phyloP scores from a whole-genome alignment of 2,113 vertebrate species.

The Cariama cristata region DNA sequence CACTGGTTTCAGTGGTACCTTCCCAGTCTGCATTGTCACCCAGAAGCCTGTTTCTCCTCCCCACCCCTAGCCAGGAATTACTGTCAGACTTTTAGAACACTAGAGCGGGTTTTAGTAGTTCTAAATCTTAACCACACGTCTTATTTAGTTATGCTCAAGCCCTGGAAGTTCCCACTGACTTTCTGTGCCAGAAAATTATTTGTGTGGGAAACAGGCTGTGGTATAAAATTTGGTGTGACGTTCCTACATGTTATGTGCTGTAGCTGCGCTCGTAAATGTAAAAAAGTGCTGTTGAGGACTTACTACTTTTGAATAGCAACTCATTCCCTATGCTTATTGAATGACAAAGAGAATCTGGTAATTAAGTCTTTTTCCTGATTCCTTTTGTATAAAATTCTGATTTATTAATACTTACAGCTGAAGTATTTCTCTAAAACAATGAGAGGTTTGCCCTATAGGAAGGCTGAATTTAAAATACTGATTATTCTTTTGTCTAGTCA shows the following conservation, averaged over 20 bases:
- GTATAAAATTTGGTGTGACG: neutral
- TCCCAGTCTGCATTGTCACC: neutral
- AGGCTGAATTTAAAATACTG: neutral
- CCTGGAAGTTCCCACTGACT: neutral
- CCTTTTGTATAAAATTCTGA: neutral
- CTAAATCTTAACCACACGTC: neutral
- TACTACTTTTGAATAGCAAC: neutral
- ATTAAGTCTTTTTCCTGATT: neutral
- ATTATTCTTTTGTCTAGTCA: neutral
- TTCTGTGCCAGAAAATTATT: neutral
- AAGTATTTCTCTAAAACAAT: neutral
- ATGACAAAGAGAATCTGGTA: neutral
- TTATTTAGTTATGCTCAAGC: neutral
- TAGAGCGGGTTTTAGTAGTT: neutral
- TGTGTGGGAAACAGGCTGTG: neutral
- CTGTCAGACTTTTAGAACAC: neutral
- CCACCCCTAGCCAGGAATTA: neutral
- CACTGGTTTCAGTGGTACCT: neutral
- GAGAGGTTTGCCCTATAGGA: neutral
- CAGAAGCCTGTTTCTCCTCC: neutral
- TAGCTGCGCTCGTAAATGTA: neutral
- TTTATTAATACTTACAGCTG: neutral
- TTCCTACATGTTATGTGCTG: fast-evolving
- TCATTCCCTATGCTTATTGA: neutral
- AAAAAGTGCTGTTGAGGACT: neutral